Base-by-base conservation (phyloP, 2,888 invertebrate species). In the Polymixis flavicincta region DNA sequence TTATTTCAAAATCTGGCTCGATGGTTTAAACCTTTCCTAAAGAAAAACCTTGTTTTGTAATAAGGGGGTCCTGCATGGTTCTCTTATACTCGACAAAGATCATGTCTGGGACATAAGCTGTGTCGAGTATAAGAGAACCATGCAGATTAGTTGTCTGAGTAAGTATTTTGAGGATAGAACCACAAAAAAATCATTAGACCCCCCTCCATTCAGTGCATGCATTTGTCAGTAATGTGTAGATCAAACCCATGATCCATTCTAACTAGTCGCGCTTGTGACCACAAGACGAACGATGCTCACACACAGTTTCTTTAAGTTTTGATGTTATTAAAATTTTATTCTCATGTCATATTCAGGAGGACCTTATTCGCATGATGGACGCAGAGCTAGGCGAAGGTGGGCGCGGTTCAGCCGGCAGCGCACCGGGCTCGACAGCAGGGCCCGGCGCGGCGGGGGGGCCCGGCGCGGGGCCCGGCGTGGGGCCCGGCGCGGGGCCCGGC, bases 351-450 rank as follows among this genome's bases (percentile, higher is more conserved):
- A 45, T 54, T 14, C 98, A 99, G 95, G 98, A 99, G 92, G 99
- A 99, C 91, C 95, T 98, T 37, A 98, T 99, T 97, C 97, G 98
- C 66, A 96, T 99, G 45, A 99, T 99, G 89, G 98, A 98, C 94
- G 98, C 98, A 0, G 98, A 98, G 84, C 89, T 96, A 11, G 93
- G 97, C 92, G 83, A 97, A 19, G 85, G 85, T 11, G 97, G 61
- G 48, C 76, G 65, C 7, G 86, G 84, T 76, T n/a, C 66, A 0
- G 69, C 65, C 13, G 71, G 52, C 1, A 28, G 83, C 59, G 97
- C 37, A 25, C 70, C 37, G 2, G 85, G 84, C 80, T 13, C 57
- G 25, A 52, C 17, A 6, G 28, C 2, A 25, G 63, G 52, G n/a
- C 66, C 32, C 3, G 86, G 84, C 79, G 17, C 54, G 25, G 48